phyloP scores from a whole-genome alignment of 2,113 vertebrate genomes.

The Corapipo altera region DNA sequence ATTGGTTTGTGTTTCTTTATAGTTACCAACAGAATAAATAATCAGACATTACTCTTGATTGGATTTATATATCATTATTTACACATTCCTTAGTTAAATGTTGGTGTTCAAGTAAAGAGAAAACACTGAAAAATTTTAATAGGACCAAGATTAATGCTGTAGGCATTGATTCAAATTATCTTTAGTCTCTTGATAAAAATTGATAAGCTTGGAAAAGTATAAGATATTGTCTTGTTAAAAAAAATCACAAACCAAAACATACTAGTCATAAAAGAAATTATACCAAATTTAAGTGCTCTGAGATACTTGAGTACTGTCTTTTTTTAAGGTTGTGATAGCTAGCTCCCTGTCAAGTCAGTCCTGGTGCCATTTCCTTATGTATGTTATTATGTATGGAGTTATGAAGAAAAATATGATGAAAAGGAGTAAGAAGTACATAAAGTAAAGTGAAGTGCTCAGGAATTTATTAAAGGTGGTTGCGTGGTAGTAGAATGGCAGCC shows the following conservation, averaged over 20 bases:
- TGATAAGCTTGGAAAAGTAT: neutral
- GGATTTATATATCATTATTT: neutral
- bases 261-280: neutral
- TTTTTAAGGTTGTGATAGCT: neutral
- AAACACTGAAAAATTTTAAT: neutral
- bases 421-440: neutral
- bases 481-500: neutral
- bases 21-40: neutral
- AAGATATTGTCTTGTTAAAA: neutral
- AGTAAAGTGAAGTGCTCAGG: neutral
- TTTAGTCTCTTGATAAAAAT: conserved; percentile 28
- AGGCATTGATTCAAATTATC: neutral
- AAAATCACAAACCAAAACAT: neutral
- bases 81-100: neutral
- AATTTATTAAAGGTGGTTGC: neutral
- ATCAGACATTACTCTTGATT: neutral
- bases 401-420: neutral
- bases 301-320: neutral
- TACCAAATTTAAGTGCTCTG: neutral
- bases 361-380: neutral
- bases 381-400: neutral
- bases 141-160: neutral
- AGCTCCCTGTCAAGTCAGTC: neutral
- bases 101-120: neutral
- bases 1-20: neutral